Conservation (phyloP, 2,797 vertebrate species). For the Capromys pilorides region DNA sequence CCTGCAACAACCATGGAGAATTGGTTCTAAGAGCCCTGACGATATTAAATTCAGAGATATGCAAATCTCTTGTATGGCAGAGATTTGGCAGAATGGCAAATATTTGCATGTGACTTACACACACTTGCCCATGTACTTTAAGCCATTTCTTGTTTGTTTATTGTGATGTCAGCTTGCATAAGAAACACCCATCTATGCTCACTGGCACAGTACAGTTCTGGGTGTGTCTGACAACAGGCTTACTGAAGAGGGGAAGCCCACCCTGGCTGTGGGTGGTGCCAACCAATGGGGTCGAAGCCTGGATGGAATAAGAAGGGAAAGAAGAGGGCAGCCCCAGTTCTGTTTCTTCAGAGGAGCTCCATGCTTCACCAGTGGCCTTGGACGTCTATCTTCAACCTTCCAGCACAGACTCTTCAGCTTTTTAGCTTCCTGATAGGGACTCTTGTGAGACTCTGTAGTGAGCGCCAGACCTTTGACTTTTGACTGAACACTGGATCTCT, state of each 20-base stretch:
- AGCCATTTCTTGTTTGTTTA: background rate
- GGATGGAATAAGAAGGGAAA: background rate
- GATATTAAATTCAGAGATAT: background rate
- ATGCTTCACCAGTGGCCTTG: background rate
- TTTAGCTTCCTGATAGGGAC: background rate
- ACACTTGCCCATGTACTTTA: background rate
- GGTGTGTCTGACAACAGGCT: background rate
- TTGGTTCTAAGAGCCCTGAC: background rate
- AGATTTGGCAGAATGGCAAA: background rate
- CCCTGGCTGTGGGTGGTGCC: background rate
- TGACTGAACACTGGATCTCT: background rate
- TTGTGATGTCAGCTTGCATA: background rate
- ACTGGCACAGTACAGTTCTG: background rate
- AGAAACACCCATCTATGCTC: background rate
- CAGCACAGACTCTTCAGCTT: too few species aligned
- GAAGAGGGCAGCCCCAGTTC: background rate
- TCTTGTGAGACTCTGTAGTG: background rate
- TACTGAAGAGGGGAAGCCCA: background rate
- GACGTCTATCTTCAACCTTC: background rate
- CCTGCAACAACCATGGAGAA: background rate
- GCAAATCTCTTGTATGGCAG: background rate
- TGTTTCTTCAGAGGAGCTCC: background rate
- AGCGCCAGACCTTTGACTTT: background rate
- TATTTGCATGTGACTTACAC: background rate
- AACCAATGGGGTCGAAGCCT: background rate